Percentiles rank a stretch among this genome's conserved stretches.
Conservation (phyloP, 2,797 vertebrate species). For the Halcyon chelicuti region DNA sequence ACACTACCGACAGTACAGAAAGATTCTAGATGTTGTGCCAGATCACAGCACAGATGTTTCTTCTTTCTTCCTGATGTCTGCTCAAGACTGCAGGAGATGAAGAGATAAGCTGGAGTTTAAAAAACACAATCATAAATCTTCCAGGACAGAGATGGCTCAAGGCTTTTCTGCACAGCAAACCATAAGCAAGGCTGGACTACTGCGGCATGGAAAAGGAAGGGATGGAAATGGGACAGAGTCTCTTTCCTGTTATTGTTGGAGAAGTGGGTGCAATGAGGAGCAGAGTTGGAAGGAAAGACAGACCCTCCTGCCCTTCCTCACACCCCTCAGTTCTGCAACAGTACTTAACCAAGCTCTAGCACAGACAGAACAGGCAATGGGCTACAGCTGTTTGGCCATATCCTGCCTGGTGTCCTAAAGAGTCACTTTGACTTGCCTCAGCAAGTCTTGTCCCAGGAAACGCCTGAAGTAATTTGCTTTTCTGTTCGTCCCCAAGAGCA, state of each 20-base stretch:
- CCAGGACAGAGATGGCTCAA: neutral
- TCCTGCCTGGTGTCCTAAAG: no score
- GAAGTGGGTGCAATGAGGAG: neutral
- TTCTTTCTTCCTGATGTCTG: neutral
- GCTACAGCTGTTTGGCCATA: neutral
- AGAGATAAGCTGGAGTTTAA: neutral
- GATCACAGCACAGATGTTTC: neutral
- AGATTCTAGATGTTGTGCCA: neutral
- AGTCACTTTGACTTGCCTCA: neutral
- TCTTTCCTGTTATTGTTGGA: neutral
- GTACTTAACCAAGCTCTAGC: neutral
- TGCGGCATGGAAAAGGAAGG: neutral
- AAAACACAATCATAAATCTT: neutral
- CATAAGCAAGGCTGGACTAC: neutral
- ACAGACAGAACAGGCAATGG: fast-evolving
- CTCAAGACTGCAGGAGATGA: neutral
- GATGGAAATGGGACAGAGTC: neutral
- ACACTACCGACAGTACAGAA: neutral
- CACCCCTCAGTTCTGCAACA: neutral
- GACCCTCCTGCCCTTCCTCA: neutral
- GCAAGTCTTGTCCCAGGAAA: neutral
- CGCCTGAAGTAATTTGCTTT: neutral
- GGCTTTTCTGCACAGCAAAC: neutral
- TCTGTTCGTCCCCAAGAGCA: neutral
- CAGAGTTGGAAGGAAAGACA: neutral